phyloP scores from a whole-genome alignment of 2,797 vertebrate genomes.

The Microcaecilia unicolor region DNA sequence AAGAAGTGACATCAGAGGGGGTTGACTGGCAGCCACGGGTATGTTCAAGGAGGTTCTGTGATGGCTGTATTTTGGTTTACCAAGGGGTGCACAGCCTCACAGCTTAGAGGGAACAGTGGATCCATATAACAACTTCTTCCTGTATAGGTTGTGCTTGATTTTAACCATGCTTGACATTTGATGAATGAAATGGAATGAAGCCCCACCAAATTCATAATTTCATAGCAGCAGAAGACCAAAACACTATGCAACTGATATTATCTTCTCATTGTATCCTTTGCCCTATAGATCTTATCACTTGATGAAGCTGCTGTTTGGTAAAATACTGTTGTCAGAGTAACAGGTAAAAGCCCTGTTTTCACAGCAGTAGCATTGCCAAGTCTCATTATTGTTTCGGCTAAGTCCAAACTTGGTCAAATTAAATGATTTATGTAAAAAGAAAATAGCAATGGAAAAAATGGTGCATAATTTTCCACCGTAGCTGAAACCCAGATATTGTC shows the following conservation, averaged over 20 bases:
- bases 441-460: too few species aligned
- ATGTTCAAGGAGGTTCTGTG: too few species aligned
- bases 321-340: conserved; percentile 4
- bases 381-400: background rate
- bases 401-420: background rate
- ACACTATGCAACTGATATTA: conserved; percentile 10
- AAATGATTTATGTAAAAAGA: too few species aligned
- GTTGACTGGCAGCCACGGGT: too few species aligned
- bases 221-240: too few species aligned
- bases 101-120: too few species aligned
- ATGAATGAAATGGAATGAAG: conserved; percentile 64
- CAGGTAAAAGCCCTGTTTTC: background rate
- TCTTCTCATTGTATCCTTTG: background rate
- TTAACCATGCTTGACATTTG: conserved; percentile 38
- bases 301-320: conserved; percentile 13
- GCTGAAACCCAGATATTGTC: too few species aligned
- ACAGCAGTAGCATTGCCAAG: background rate
- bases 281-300: conserved; percentile 4
- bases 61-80: too few species aligned
- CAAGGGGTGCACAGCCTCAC: too few species aligned
- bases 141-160: conserved; percentile 27
- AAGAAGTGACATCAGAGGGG: too few species aligned
- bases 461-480: too few species aligned
- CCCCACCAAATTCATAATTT: conserved; percentile 28
- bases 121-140: conserved; percentile 18